Evolutionary conservation across 2,888 invertebrate species (phyloP), one percentile per base, ranked within the genome.

Genomic region (Mythimna ferrago): DNA sequence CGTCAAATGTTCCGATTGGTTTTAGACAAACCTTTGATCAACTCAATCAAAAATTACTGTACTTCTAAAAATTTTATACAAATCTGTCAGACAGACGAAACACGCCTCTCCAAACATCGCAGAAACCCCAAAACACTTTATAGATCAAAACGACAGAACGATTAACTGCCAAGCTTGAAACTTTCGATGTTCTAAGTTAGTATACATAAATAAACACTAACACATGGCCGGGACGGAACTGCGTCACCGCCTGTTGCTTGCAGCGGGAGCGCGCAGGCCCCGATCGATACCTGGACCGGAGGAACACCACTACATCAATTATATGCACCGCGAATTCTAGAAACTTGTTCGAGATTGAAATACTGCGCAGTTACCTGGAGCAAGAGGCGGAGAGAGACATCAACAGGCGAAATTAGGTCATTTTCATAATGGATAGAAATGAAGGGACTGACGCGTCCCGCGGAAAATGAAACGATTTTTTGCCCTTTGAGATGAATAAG

Each of bases 181-280:
- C 26, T 56, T 62, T 51, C 35, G 56, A 61, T 61, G 64, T 65
- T 38, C 38, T 32, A 66, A 67, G 53, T 81, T 68, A 60, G 44
- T 69, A 60, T 69, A 79, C 68, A 79, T 68, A 78, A 76, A 84
- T 79, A 86, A 86, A 86, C 76, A 80, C 71, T 71, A 83, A 51
- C 84, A 83, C 81, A 86, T 78, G 84, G 62, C 56, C 26, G 41
- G 38, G 64, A n/a, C 73, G 72, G 74, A 89, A 90, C 88, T 92
- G 92, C 93, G 92, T 92, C 92, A 92, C 80, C 86, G 90, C 90
- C 90, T 91, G 91, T 91, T 90, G 91, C 87, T 89, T 87, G 90
- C 88, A 87, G 69, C 83, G 71, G 81, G 78, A 82, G 73, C 88
- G 94, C 94, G 93, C 94, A 93, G 93, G 92, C 89, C 85, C 83